A percentile compares a stretch with the other conserved stretches of the same genome.
Evolutionary conservation across 1,140 invertebrate species (phyloP).

Genomic region (Zaprionus kolodkinae): DNA sequence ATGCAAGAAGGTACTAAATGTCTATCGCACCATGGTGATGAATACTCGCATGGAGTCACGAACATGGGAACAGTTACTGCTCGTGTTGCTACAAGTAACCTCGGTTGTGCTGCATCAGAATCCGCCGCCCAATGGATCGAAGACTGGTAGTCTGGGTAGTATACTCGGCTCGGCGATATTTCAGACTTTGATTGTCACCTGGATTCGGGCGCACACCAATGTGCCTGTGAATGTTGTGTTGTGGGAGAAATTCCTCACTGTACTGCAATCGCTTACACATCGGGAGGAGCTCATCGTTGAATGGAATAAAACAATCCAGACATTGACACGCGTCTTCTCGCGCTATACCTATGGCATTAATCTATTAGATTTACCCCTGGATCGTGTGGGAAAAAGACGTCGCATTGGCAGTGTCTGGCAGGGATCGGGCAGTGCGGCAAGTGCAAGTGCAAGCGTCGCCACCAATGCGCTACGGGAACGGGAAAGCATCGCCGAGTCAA

Average conservation of each 20-base stretch:
- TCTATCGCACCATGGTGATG: constrained; percentile 99
- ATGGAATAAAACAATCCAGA: constrained; percentile 99
- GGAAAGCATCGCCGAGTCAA: constrained; percentile 64
- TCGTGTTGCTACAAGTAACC: constrained; percentile 96
- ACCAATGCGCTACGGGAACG: constrained; percentile 49
- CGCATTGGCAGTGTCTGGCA: constrained; percentile 85
- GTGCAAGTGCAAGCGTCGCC: constrained; percentile 15
- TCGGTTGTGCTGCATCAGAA: constrained; percentile 94
- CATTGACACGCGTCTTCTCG: constrained; percentile 95
- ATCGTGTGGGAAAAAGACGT: constrained; percentile 90
- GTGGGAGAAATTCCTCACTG: constrained; percentile 97
- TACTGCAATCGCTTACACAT: constrained; percentile 94
- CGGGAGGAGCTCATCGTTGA: constrained; percentile 98
- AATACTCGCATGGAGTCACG: constrained; percentile 95
- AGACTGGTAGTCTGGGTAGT: constrained; percentile 84
- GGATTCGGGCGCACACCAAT: constrained; percentile 99
- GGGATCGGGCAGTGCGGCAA: constrained; percentile 63
- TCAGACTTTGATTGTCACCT: constrained; percentile 98
- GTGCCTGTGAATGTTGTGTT: constrained; percentile 94
- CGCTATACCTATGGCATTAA: constrained; percentile 97
- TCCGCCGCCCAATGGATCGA: constrained; percentile 86
- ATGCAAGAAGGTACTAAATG: constrained; percentile 97
- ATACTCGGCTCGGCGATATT: constrained; percentile 95
- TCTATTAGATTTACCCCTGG: constrained; percentile 94
- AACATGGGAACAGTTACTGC: constrained; percentile 95